Evolutionary conservation across 1,140 invertebrate species (phyloP).

Genomic region (Dreissena polymorpha): DNA sequence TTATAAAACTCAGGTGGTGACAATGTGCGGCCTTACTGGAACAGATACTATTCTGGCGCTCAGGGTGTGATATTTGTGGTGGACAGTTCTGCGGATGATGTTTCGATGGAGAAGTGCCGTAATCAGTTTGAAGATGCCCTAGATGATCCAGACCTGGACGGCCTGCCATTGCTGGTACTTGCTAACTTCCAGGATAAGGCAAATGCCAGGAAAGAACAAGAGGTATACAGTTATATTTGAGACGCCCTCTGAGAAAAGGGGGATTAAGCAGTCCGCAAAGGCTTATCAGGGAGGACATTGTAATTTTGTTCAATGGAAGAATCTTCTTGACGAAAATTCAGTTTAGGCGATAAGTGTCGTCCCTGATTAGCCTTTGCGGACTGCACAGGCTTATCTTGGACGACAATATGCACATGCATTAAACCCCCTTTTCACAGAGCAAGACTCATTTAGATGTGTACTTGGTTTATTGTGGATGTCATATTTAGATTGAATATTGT

Average conservation of each 20-base stretch:
- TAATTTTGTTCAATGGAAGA: background rate
- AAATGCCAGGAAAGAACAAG: constrained; percentile 60
- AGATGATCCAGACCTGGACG: constrained; percentile 66
- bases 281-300: background rate
- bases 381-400: too few relatives aligned
- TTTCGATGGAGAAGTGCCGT: constrained; percentile 64
- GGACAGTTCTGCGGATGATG: constrained; percentile 64
- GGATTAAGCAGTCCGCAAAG: background rate
- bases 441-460: background rate
- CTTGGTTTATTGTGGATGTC: background rate
- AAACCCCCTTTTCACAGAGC: too few relatives aligned
- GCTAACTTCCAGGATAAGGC: constrained; percentile 68
- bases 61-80: constrained; percentile 76
- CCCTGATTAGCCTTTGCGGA: too few relatives aligned
- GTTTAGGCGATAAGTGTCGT: too few relatives aligned
- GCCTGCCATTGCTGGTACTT: constrained; percentile 71
- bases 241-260: background rate
- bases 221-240: constrained; percentile 58
- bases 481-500: background rate
- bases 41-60: constrained; percentile 70
- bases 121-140: constrained; percentile 70
- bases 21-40: constrained; percentile 74
- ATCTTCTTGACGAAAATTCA: background rate
- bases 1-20: constrained; percentile 68
- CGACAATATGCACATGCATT: too few relatives aligned